These are phyloP conservation scores for Artemia franciscana DNA, from an alignment of 1,140 invertebrate genomes.

Conservation along the genomic window DNA sequence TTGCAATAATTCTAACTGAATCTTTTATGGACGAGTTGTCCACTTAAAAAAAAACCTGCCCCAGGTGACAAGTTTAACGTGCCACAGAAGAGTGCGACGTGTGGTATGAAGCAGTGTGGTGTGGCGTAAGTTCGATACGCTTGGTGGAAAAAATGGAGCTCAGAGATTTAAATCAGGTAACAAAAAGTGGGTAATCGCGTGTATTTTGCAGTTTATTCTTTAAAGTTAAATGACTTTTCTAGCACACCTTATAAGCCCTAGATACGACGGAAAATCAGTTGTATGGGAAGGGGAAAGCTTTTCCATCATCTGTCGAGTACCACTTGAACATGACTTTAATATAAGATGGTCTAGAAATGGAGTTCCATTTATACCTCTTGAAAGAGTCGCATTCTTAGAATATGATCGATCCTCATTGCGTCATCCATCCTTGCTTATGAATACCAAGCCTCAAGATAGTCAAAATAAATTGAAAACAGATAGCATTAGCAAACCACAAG, in stretches of 20 bases:
- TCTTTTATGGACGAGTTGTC: too few relatives aligned
- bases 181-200: too few relatives aligned
- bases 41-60: too few relatives aligned
- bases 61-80: too few relatives aligned
- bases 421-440: not conserved
- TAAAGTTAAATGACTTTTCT: too few relatives aligned
- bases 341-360: conserved; percentile 8
- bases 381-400: not conserved
- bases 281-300: conserved; percentile 2
- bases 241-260: conserved; percentile 1
- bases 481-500: not conserved
- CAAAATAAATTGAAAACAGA: not conserved
- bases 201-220: too few relatives aligned
- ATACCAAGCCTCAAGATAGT: not conserved
- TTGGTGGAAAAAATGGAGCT: too few relatives aligned
- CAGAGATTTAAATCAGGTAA: too few relatives aligned
- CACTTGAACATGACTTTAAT: conserved; percentile 2
- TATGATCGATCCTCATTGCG: not conserved
- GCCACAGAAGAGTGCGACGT: too few relatives aligned
- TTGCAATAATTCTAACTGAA: too few relatives aligned
- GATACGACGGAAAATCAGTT: conserved; percentile 7
- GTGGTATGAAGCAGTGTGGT: too few relatives aligned
- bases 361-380: not conserved
- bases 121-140: too few relatives aligned
- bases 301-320: conserved; percentile 6